Conservation (phyloP, 2,797 vertebrate species). For the Pseudotriccus pelzelni region DNA sequence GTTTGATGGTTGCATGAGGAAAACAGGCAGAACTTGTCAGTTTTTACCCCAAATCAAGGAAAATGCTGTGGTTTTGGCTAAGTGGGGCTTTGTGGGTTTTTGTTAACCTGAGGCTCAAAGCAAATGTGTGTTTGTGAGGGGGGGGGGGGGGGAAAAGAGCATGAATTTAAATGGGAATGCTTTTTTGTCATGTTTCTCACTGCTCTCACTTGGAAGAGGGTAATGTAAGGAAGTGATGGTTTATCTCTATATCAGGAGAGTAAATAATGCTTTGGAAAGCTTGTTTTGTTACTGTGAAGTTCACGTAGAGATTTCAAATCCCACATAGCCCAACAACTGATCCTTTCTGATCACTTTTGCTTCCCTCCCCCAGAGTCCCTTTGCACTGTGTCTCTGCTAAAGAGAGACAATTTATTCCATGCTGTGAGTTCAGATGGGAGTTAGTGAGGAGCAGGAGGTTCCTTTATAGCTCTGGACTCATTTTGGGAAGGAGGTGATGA, state of each 20-base stretch:
- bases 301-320: not conserved
- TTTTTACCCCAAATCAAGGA: conserved; percentile 68
- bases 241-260: conserved; percentile 16
- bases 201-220: conserved; percentile 21
- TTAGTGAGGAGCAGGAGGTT: not conserved
- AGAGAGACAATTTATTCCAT: not conserved
- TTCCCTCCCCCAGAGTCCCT: not conserved
- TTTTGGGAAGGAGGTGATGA: not conserved
- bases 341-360: not conserved
- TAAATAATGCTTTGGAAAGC: conserved; percentile 26
- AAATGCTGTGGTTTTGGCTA: conserved; percentile 64
- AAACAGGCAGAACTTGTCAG: conserved; percentile 66
- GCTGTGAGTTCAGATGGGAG: not conserved
- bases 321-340: fast-evolving
- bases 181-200: conserved; percentile 43
- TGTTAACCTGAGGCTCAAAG: conserved; percentile 60
- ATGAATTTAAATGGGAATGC: conserved; percentile 45
- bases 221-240: conserved; percentile 9
- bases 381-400: not conserved
- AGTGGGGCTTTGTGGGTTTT: conserved; percentile 59
- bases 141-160: not conserved
- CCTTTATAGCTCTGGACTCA: not conserved
- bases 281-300: not conserved
- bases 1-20: conserved; percentile 29
- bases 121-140: conserved; percentile 6